A percentile compares a stretch with the other conserved stretches of the same genome.
phyloP scores from a whole-genome alignment of 2,113 vertebrate genomes.

The Azemiops feae region DNA sequence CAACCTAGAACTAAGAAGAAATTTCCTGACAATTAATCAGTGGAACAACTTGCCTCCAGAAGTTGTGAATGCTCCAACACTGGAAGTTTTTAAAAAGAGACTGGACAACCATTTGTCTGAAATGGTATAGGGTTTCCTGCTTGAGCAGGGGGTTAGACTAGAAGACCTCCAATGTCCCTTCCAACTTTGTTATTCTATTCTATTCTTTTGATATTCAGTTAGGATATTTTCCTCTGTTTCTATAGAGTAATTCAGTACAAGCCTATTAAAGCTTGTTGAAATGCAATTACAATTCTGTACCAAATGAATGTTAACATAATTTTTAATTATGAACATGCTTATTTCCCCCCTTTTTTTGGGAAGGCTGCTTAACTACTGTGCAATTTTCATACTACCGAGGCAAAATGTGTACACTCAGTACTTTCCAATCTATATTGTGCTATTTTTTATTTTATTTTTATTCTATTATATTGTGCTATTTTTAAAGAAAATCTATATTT shows the following conservation, averaged over 20 bases:
- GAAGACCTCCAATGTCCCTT: no score
- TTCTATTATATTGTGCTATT: no score
- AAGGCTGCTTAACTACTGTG: constrained; percentile 42
- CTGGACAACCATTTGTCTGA: no score
- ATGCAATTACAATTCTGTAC: neutral
- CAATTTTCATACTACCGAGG: constrained; percentile 50
- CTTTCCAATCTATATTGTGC: constrained; percentile 51
- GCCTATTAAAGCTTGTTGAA: neutral
- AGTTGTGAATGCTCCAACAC: no score
- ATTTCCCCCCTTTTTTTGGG: constrained; percentile 26
- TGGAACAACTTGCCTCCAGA: no score
- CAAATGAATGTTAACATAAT: neutral
- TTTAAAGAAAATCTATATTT: neutral
- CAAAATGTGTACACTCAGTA: constrained; percentile 37
- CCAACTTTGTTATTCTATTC: no score
- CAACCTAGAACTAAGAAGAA: no score
- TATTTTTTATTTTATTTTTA: no score
- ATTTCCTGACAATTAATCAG: no score
- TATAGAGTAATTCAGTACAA: neutral
- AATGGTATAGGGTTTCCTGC: no score
- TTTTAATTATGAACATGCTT: constrained; percentile 23
- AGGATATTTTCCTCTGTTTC: neutral
- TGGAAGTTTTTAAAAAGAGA: no score
- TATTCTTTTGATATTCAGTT: neutral
- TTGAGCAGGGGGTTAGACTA: no score